Percentiles rank a stretch among this genome's conserved stretches.
Conservation (phyloP, 1,140 invertebrate genomes). For the Apis mellifera region Amel_HAv3.1 CM009931.2:23807001-23807500, state of each 20-base stretch:
- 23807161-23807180: background rate
- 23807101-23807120: background rate
- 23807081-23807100: background rate
- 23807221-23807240: background rate
- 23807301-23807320: background rate
- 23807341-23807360: background rate
- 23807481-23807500: conserved; percentile 23
- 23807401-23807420: conserved; percentile 35
- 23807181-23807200: no score
- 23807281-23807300: background rate
- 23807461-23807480: conserved; percentile 23
- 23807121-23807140: background rate
- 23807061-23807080: background rate
- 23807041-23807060: no score
- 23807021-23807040: background rate
- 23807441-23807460: conserved; percentile 16
- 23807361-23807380: background rate
- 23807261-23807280: background rate
- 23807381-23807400: background rate
- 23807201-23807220: background rate
- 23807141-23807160: background rate
- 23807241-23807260: background rate
- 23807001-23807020: no score
- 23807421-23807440: conserved; percentile 31
- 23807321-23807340: background rate